Conservation (phyloP, 2,797 vertebrate species). For the Salmo trutta region DNA sequence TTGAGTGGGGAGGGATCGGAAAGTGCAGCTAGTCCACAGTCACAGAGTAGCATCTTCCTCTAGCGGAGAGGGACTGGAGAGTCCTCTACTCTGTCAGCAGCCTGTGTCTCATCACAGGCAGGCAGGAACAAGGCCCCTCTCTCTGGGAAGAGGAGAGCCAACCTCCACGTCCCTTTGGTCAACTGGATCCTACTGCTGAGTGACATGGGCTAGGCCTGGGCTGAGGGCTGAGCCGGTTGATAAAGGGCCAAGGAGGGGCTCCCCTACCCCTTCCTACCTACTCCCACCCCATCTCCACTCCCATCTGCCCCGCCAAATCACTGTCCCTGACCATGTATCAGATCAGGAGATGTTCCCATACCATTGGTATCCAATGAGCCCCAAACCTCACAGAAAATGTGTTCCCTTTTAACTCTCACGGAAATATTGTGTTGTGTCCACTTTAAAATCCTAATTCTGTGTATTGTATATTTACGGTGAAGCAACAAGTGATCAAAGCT, state of each 20-base stretch:
- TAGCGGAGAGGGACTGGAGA: slow-evolving; percentile 25
- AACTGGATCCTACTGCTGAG: slow-evolving; percentile 74
- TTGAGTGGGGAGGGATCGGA: slow-evolving; percentile 27
- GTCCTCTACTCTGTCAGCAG: slow-evolving; percentile 65
- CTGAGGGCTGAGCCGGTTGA: slow-evolving; percentile 13
- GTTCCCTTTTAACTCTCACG: neutral
- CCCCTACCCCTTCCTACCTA: neutral
- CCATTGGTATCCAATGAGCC: neutral
- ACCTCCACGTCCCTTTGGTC: slow-evolving; percentile 62
- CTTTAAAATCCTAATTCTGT: neutral
- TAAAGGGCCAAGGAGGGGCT: slow-evolving; percentile 13
- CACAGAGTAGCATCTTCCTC: slow-evolving; percentile 62
- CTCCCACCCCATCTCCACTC: too few relatives aligned
- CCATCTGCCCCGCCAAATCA: neutral
- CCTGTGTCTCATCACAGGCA: slow-evolving; percentile 57
- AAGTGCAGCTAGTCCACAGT: slow-evolving; percentile 25
- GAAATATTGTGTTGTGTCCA: neutral
- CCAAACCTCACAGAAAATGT: neutral
- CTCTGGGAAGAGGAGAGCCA: slow-evolving; percentile 46
- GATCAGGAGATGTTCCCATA: neutral
- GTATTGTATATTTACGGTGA: too few relatives aligned
- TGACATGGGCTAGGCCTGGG: slow-evolving; percentile 52
- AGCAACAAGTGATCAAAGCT: too few relatives aligned
- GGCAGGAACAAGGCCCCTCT: slow-evolving; percentile 65
- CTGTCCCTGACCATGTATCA: neutral